Conservation (phyloP, 2,113 vertebrate genomes). For the Camelus bactrianus region DNA sequence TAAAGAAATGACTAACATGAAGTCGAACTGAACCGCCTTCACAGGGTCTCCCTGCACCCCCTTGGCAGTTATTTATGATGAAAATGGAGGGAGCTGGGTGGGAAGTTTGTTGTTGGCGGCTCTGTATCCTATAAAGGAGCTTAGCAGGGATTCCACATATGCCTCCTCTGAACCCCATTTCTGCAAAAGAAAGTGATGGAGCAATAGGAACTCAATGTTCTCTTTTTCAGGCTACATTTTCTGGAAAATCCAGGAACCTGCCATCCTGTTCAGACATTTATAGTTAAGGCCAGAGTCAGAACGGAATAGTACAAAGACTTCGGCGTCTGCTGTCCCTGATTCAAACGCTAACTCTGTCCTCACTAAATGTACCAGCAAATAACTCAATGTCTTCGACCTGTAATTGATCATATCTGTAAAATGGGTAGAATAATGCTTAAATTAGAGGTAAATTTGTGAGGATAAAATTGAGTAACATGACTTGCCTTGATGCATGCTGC, state of each 20-base stretch:
- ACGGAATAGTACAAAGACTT: background rate
- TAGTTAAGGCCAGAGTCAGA: background rate
- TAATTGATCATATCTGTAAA: background rate
- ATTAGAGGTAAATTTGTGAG: background rate
- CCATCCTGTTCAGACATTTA: background rate
- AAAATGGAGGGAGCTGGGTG: constrained; percentile 33
- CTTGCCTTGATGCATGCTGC: background rate
- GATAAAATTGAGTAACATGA: background rate
- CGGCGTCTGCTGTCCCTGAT: background rate
- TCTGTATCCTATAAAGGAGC: background rate
- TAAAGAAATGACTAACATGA: constrained; percentile 76
- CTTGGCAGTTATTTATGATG: constrained; percentile 43
- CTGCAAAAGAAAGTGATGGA: background rate
- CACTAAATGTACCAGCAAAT: background rate
- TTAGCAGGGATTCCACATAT: background rate
- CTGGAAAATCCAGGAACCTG: background rate
- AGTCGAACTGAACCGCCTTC: constrained; percentile 62
- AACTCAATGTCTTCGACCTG: background rate
- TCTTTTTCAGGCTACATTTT: background rate
- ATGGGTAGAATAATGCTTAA: background rate
- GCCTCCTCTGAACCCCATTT: background rate
- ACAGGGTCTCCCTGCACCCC: constrained; percentile 11
- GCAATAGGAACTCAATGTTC: rapidly evolving
- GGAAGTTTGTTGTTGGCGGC: background rate
- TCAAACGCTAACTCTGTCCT: background rate